Conservation (phyloP, 2,797 vertebrate species). For the Neostethus bicornis region DNA sequence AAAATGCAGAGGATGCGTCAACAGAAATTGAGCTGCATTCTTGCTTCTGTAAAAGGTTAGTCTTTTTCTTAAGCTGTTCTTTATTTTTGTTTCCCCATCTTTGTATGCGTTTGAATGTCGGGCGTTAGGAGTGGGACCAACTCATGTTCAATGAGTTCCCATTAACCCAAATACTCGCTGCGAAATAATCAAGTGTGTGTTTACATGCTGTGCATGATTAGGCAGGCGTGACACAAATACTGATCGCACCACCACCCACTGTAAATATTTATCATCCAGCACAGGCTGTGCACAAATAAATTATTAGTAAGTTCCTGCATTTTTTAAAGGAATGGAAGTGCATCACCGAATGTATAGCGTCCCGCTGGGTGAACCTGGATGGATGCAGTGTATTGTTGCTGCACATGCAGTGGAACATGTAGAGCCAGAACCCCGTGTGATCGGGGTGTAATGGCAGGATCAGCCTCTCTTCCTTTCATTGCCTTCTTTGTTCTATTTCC, state of each 20-base stretch:
- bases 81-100: conserved; percentile 33
- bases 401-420: conserved; percentile 8
- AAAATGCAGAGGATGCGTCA: conserved; percentile 81
- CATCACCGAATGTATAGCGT: conserved; percentile 1
- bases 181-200: conserved; percentile 77
- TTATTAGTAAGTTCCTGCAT: conserved; percentile 34
- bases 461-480: conserved; percentile 55
- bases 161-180: conserved; percentile 72
- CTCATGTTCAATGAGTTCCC: conserved; percentile 73
- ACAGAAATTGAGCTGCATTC: conserved; percentile 81
- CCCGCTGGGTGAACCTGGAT: not conserved
- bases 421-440: conserved; percentile 42
- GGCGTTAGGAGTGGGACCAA: conserved; percentile 58
- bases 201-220: conserved; percentile 79
- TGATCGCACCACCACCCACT: conserved; percentile 55
- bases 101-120: conserved; percentile 49
- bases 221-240: conserved; percentile 73
- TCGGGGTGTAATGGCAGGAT: conserved; percentile 65
- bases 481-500: conserved; percentile 69
- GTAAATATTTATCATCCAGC: conserved; percentile 67
- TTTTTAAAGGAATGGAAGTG: conserved; percentile 20
- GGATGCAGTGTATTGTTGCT: conserved; percentile 3
- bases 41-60: conserved; percentile 86
- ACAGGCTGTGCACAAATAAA: conserved; percentile 33
- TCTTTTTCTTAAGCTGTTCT: conserved; percentile 73